Conservation (phyloP, 2,888 invertebrate genomes). For the Melinaea marsaeus region DNA sequence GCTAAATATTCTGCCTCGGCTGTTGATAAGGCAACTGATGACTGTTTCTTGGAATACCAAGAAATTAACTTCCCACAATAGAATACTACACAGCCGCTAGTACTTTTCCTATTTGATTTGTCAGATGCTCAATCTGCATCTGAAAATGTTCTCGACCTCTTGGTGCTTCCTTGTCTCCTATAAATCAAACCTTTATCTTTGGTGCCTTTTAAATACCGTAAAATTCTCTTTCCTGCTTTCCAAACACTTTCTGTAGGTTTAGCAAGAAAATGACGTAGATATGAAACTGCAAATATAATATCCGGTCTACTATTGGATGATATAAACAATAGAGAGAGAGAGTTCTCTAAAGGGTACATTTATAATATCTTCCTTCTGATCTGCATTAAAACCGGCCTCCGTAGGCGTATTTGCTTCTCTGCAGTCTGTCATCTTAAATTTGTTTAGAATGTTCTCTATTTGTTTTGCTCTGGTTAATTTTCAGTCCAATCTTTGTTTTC, state of each 20-base stretch:
- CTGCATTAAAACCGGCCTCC: not conserved
- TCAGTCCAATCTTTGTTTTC: not conserved
- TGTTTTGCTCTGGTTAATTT: not conserved
- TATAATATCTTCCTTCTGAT: not conserved
- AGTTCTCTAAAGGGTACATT: slow-evolving; percentile 8
- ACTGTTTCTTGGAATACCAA: slow-evolving; percentile 9
- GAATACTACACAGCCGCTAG: too few relatives aligned
- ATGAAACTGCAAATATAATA: slow-evolving; percentile 2
- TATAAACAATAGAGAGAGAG: not conserved
- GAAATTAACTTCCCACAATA: too few relatives aligned
- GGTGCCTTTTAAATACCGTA: slow-evolving; percentile 7
- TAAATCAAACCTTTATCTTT: not conserved
- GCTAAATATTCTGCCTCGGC: slow-evolving; percentile 9
- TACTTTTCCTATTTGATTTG: slow-evolving; percentile 2
- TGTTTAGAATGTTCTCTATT: slow-evolving; percentile 1
- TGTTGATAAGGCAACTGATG: not conserved
- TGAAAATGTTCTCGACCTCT: not conserved
- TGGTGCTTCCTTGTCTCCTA: not conserved
- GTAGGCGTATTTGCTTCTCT: slow-evolving; percentile 1
- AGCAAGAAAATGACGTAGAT: slow-evolving; percentile 1
- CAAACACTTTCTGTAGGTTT: slow-evolving; percentile 3
- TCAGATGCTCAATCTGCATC: slow-evolving; percentile 9
- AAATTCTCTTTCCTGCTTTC: slow-evolving; percentile 5
- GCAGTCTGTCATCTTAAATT: not conserved
- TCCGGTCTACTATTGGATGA: not conserved